These are phyloP conservation scores for Pseudoatta argentina DNA, from an alignment of 1,140 invertebrate genomes.

Conservation along the genomic window DNA sequence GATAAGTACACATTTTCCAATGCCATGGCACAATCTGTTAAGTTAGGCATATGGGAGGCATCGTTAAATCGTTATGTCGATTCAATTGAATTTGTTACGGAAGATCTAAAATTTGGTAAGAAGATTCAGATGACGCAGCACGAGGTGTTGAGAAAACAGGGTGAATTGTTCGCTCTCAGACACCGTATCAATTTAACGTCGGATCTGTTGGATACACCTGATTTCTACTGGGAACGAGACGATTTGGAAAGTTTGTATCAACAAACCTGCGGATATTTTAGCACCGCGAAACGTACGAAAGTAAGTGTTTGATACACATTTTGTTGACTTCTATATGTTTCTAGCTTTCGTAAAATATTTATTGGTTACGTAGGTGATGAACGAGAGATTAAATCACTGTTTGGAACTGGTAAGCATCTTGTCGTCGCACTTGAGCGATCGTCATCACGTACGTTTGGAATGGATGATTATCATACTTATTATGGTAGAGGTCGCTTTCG, in stretches of 20 bases:
- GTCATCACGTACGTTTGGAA: constrained; percentile 96
- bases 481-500: constrained; percentile 97
- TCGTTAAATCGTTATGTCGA: constrained; percentile 93
- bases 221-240: constrained; percentile 99
- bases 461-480: constrained; percentile 99
- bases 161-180: constrained; percentile 95
- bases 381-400: constrained; percentile 97
- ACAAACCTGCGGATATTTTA: constrained; percentile 93
- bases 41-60: constrained; percentile 96
- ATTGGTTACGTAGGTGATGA: constrained; percentile 91
- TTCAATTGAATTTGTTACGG: constrained; percentile 93
- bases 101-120: constrained; percentile 91
- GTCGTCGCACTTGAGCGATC: constrained; percentile 95
- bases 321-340: neutral
- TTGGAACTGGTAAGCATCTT: constrained; percentile 95
- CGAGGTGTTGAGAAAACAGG: constrained; percentile 95
- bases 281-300: constrained; percentile 93
- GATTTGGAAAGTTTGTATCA: constrained; percentile 94
- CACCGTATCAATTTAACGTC: constrained; percentile 97
- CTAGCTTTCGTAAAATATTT: neutral
- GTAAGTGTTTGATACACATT: constrained; percentile 82
- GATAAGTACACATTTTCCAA: constrained; percentile 95
- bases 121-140: constrained; percentile 90
- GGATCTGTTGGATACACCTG: constrained; percentile 96
- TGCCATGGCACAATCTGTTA: constrained; percentile 96